Base-by-base conservation (phyloP, 2,113 vertebrate genomes). In the Phainopepla nitens region DNA sequence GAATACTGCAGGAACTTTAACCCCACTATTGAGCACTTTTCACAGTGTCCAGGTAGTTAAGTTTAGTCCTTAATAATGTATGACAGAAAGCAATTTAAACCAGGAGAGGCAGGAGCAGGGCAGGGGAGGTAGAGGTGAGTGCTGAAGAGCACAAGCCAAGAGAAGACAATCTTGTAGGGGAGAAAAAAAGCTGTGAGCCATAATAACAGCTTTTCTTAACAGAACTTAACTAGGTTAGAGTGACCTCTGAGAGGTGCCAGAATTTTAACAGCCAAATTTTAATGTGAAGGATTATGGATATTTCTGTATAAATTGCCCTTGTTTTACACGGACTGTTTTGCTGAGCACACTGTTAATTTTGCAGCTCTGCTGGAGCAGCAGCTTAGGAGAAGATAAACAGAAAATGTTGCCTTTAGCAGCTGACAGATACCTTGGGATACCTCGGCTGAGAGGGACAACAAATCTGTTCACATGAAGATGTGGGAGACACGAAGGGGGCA, bases 311-410 rank as follows among this genome's bases (percentile, higher is more conserved):
- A 95, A 96, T 94, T 94, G 87, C 70, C 78, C 93, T 93, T 96
- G 89, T 93, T 97, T 95, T 96, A 95, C 91, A 94, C n/a, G 80
- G 76, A 69, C 21, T 4, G 0, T 94, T 96, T 89, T 95, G 93
- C 93, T 96, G 93, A 95, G 94, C 66, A 77, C 91, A 80, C 45
- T 72, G 80, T 93, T 97, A 70, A 94, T 96, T 96, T 89, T 90
- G 73, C 79, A 95, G 87, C 91, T 95, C 87, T 0, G 17, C 56
- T 86, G 85, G 91, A 94, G 94, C 87, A 94, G 77, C 56, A 29
- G 87, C 64, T 87, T 65, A 70, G 75, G 73, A 96, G 72, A 92
- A 92, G 88, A 94, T 91, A 95, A 92, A 94, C 54, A 93, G 83
- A 97, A 97, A 97, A 95, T 28, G 9, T 91, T 85, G 86, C 81